Evolutionary conservation across 2,113 vertebrate genomes (phyloP), one percentile per base, ranked within the genome.

Genomic region (chimpanzee (Pan troglodytes)): DNA sequence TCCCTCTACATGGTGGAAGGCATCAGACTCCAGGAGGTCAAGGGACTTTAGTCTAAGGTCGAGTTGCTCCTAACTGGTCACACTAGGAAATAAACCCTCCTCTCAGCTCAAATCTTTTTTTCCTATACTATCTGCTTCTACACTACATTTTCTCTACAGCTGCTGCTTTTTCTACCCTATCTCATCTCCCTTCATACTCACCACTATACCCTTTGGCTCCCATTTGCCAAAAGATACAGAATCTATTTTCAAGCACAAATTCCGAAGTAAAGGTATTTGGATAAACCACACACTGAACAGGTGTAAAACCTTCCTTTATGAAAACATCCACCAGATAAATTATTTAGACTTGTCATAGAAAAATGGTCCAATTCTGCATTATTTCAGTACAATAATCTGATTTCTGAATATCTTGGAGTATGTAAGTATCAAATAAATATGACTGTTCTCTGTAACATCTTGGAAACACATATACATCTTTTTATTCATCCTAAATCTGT

Each of bases 241-340:
- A 70, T 76, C 20, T 48, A 84, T 50, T 92, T 87, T 81, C 81
- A 40, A 90, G 79, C 94, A 73, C n/a, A 67, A 88, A 88, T 73
- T 83, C 73, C 17, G 16, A 48, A 52, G 59, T 55, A 35, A 45
- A 25, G 14, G 67, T 17, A 75, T 27, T 78, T 76, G 23, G 75
- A 79, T 78, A 70, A 93, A 32, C 40, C 85, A 17, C 9, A 78
- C 1, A 45, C 1, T 22, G 14, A 83, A 10, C 7, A 7, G 18
- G 55, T 48, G 23, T 76, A 67, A 72, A 68, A 25, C 25, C 59
- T 91, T 90, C 43, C 64, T 95, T 50, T 73, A 68, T 3, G 59
- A 78, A 93, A 95, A 97, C 38, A 88, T 9, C 25, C 59, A 81
- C 9, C 22, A 73, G 78, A 40, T 72, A 40, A 93, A 75, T 86